Percentiles rank a stretch among this genome's conserved stretches.
These are phyloP conservation scores for Trichomycterus rosablanca DNA, from an alignment of 2,113 vertebrate genomes.

Conservation along the genomic window DNA sequence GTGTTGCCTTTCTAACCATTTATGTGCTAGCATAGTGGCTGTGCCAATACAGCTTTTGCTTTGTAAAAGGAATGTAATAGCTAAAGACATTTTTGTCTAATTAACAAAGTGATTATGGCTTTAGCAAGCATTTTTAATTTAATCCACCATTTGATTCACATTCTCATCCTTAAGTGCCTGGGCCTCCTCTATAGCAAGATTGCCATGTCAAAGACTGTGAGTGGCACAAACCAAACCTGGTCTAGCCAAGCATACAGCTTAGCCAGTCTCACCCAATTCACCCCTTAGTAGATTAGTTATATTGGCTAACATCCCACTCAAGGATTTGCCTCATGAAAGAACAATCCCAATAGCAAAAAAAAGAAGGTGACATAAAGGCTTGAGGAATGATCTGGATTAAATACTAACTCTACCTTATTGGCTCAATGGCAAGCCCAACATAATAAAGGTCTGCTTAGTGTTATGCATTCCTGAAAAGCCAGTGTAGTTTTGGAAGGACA, in stretches of 20 bases:
- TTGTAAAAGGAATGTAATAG: background rate
- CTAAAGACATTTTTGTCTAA: background rate
- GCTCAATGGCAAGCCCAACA: conserved; percentile 51
- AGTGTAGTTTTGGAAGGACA: too few species aligned
- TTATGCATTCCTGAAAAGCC: background rate
- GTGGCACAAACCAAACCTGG: conserved; percentile 27
- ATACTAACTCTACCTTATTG: conserved; percentile 56
- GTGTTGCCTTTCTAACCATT: too few species aligned
- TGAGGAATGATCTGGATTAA: conserved; percentile 70
- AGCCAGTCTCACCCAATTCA: conserved; percentile 35
- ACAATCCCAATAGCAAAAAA: conserved; percentile 48
- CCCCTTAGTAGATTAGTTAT: conserved; percentile 62
- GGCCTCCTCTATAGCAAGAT: conserved; percentile 7
- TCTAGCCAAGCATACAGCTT: conserved; percentile 32
- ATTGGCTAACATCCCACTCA: conserved; percentile 70
- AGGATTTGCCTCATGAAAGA: conserved; percentile 67
- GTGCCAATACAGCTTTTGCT: too few species aligned
- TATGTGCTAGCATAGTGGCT: background rate
- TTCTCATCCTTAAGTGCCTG: background rate
- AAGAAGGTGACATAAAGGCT: conserved; percentile 54
- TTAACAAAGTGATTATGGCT: conserved; percentile 23
- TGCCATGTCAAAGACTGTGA: conserved; percentile 11
- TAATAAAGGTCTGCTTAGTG: conserved; percentile 67
- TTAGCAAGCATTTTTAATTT: conserved; percentile 13
- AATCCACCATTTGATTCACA: conserved; percentile 17